Conservation (phyloP, 2,888 invertebrate genomes). For the Drosophila mettleri region DNA sequence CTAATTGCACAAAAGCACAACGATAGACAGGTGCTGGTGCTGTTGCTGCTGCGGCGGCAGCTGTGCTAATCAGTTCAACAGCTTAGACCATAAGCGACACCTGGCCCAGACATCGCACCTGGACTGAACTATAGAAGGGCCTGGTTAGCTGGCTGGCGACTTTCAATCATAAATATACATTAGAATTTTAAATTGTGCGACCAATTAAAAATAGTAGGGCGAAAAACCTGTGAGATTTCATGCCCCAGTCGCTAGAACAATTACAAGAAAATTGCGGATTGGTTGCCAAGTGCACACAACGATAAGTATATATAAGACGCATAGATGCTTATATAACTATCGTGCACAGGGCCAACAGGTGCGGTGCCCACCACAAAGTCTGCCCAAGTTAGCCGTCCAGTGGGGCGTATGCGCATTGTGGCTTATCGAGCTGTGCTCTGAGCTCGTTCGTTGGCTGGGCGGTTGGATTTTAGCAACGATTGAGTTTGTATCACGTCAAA, state of each 20-base stretch:
- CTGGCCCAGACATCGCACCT: conserved; percentile 59
- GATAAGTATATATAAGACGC: not conserved
- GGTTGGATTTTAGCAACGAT: conserved; percentile 11
- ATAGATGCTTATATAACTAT: conserved; percentile 2
- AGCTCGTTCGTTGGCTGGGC: conserved; percentile 29
- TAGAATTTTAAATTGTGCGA: conserved; percentile 76
- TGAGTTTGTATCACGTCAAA: conserved; percentile 19
- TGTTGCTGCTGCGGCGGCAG: no score
- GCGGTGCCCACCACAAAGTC: conserved; percentile 7
- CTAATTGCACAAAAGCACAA: conserved; percentile 41
- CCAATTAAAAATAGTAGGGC: conserved; percentile 67
- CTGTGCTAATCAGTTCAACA: conserved; percentile 65
- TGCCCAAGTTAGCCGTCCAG: conserved; percentile 26
- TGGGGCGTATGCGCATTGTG: conserved; percentile 56
- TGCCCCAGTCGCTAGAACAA: conserved; percentile 59
- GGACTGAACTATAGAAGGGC: conserved; percentile 68
- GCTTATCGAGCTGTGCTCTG: not conserved
- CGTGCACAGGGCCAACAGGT: conserved; percentile 18
- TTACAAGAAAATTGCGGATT: conserved; percentile 71
- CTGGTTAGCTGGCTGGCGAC: conserved; percentile 42
- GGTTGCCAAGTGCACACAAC: conserved; percentile 42
- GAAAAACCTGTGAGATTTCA: conserved; percentile 77
- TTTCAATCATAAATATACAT: conserved; percentile 80
- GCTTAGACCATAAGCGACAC: conserved; percentile 57
- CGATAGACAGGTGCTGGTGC: conserved; percentile 39